Conservation (phyloP, 2,797 vertebrate species). For the Bovichtus variegatus region DNA sequence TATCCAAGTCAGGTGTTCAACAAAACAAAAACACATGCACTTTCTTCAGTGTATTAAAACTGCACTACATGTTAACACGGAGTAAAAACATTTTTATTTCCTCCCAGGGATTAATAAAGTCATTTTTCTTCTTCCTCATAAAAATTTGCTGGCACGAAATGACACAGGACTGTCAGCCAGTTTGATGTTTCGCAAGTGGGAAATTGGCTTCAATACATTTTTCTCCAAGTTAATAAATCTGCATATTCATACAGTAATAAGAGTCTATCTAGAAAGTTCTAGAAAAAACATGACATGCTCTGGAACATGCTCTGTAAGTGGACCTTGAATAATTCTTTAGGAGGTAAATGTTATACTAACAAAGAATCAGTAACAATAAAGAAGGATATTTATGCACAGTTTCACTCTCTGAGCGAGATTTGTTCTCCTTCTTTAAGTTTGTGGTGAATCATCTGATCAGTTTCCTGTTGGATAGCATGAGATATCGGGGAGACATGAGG, state of each 20-base stretch:
- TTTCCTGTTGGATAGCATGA: constrained; percentile 23
- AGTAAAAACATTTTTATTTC: too few relatives aligned
- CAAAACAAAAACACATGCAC: constrained; percentile 4
- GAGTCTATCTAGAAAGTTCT: not conserved
- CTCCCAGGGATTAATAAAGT: too few relatives aligned
- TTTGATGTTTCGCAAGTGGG: not conserved
- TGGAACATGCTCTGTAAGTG: too few relatives aligned
- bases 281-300: too few relatives aligned
- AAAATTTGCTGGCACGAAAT: constrained; percentile 40
- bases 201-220: not conserved
- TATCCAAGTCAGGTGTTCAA: not conserved
- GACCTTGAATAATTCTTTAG: too few relatives aligned
- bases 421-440: constrained; percentile 10
- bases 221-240: not conserved
- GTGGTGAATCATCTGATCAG: constrained; percentile 21
- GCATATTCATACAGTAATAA: not conserved
- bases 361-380: not conserved
- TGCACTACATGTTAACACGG: not conserved
- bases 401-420: constrained; percentile 29
- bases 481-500: not conserved
- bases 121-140: not conserved
- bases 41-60: constrained; percentile 34
- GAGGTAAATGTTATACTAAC: not conserved
- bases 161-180: not conserved
- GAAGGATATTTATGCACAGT: not conserved